Evolutionary conservation across 2,113 vertebrate species (phyloP), one percentile per base, ranked within the genome.

Genomic region (Globicephala melas): DNA sequence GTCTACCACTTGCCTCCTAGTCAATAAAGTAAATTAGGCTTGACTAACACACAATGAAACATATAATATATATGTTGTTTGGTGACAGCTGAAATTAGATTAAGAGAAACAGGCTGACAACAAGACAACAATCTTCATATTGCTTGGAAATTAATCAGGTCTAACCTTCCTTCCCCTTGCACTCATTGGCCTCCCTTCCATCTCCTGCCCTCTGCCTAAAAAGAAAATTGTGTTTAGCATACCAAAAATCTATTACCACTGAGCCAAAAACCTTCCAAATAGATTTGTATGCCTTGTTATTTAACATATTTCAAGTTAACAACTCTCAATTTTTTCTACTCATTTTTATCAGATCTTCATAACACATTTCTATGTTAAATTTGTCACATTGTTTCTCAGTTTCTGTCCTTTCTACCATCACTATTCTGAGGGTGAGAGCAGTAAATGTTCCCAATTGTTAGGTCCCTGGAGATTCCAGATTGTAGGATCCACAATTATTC

Each of bases 291-390:
- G 89, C n/a, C 68, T 14, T 86, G 91, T 36, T 91, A 83, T 89
- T 84, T 95, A 71, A 94, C 93, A 91, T 93, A 95, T 96, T 97
- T 94, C 76, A 96, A 96, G 62, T 79, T 89, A 95, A 95, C 91
- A 96, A 62, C 65, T 93, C 53, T 82, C 67, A 85, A 85, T 67
- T 31, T 73, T 82, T 77, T 91, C 86, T 81, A 41, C 60, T 96
- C 60, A 71, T 67, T 95, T 98, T 88, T 91, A 82, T 95, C 96
- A 94, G 60, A 62, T 89, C 62, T 79, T 96, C 53, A n/a, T 92
- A 65, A 87, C 89, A 93, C 50, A 88, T 95, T 96, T 89, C n/a
- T 80, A 7, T 73, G 86, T 93, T 93, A 91, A 96, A 95, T 96
- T 85, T 94, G 83, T 95, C 86, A 89, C 60, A 58, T 85, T 93